These are phyloP conservation scores for Sycophila sp. DNA, from an alignment of 1,140 invertebrate genomes.

Conservation along the genomic window DNA sequence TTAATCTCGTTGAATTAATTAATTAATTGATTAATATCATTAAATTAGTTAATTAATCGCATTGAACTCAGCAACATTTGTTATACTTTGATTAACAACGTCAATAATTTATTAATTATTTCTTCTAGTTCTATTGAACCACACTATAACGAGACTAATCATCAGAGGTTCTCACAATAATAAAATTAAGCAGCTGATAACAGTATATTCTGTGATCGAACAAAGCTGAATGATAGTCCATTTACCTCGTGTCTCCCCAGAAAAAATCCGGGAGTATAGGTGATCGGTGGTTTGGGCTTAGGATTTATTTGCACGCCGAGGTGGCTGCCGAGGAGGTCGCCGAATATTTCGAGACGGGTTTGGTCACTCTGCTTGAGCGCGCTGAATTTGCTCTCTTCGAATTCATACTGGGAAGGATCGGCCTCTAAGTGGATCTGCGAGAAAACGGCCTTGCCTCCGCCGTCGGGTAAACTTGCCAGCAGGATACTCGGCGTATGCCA, in stretches of 20 bases:
- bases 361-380: conserved; percentile 72
- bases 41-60: too few species aligned
- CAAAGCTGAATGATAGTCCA: neutral
- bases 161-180: too few species aligned
- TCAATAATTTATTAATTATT: too few species aligned
- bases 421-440: conserved; percentile 76
- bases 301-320: conserved; percentile 75
- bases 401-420: conserved; percentile 67
- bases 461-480: conserved; percentile 71
- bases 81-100: too few species aligned
- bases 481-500: conserved; percentile 86
- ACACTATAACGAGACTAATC: too few species aligned
- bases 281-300: conserved; percentile 35
- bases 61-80: too few species aligned
- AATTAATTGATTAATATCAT: too few species aligned
- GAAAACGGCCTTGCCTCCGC: conserved; percentile 79
- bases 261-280: conserved; percentile 78
- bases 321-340: conserved; percentile 76
- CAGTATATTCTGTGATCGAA: neutral
- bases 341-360: conserved; percentile 80
- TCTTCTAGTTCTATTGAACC: too few species aligned
- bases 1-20: too few species aligned
- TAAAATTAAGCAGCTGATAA: too few species aligned
- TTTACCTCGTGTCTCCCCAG: conserved; percentile 80
- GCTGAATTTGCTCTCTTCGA: conserved; percentile 72